phyloP scores from a whole-genome alignment of 2,113 vertebrate species.

The Phodopus roborovskii region DNA sequence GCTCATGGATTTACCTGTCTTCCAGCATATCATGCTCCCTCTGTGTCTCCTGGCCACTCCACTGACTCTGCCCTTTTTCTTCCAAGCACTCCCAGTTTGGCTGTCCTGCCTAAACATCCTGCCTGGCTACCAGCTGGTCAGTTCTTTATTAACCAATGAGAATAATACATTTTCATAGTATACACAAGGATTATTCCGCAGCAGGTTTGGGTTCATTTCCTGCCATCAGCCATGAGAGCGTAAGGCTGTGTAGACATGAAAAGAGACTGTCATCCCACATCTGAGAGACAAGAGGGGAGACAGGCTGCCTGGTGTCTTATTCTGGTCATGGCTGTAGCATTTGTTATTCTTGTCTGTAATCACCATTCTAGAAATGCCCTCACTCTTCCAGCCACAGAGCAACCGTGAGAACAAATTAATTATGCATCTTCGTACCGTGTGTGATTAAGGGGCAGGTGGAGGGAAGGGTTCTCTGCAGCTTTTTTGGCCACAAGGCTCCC shows the following conservation, averaged over 20 bases:
- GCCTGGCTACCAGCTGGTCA: neutral
- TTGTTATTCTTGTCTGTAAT: slow-evolving; percentile 85
- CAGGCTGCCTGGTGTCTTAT: slow-evolving; percentile 66
- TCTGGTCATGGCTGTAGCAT: slow-evolving; percentile 81
- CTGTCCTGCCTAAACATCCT: neutral
- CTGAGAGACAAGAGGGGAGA: slow-evolving; percentile 47
- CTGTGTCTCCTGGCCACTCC: neutral
- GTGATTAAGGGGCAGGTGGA: slow-evolving; percentile 85
- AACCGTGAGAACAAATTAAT: slow-evolving; percentile 87
- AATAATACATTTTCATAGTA: neutral
- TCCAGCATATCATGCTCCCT: neutral
- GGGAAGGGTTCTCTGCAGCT: slow-evolving; percentile 79
- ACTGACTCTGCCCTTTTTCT: neutral
- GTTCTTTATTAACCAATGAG: neutral
- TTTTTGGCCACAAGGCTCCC: slow-evolving; percentile 76
- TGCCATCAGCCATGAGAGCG: neutral
- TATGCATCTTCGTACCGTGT: slow-evolving; percentile 84
- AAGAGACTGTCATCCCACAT: neutral
- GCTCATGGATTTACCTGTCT: neutral
- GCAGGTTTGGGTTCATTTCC: slow-evolving; percentile 22
- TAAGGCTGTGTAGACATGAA: slow-evolving; percentile 23
- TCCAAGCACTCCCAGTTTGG: neutral
- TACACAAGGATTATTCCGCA: neutral
- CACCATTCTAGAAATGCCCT: slow-evolving; percentile 86
- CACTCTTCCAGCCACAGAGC: slow-evolving; percentile 76